Base-by-base conservation (phyloP, 2,797 vertebrate genomes). In the Acipenser oxyrinchus region DNA sequence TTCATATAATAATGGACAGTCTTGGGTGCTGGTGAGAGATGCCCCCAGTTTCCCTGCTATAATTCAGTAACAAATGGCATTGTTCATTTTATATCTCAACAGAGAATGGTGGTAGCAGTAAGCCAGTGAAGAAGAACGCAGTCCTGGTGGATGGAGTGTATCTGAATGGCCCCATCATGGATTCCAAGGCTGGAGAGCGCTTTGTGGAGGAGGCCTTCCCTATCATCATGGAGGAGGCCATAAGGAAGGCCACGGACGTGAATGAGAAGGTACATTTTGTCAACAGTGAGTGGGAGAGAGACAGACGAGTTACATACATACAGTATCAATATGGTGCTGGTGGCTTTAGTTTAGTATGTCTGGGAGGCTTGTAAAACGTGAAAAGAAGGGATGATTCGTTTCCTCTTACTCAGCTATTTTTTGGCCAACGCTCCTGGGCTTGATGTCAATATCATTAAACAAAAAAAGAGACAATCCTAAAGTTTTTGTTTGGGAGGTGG, bases 181-280 rank as follows among this genome's bases (percentile, higher is more conserved):
- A 93, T 37, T 69, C 73, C 59, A 83, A 72, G 60, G 73, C 81
- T 62, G 87, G 88, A 71, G 87, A 92, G 76, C 83, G 79, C 64
- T 92, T 94, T 81, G 79, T 94, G 51, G 84, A 91, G 71, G 87
- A 91, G 4, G 84, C 87, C 49, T 83, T 85, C 73, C 80, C 76
- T 61, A 79, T 94, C 7, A 87, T 94, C 68, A 82, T 94, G 83
- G 85, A 93, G 70, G 87, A 93, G 18, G 78, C 89, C 10, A 77
- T 94, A 64, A 83, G 79, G 77, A 94, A 91, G 73, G 88, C 86
- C 1, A 83, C 84, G 1, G 83, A 93, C 67, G 68, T 90, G 58
- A 86, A 68, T 53, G 84, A 88, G 75, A 94, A 94, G 91, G 92
- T 91, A 86, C 23, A 57, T 49, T 49, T 58, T 13, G 15, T 11